These are phyloP conservation scores for Neoascia interrupta DNA, from an alignment of 2,888 invertebrate genomes.

Conservation along the genomic window DNA sequence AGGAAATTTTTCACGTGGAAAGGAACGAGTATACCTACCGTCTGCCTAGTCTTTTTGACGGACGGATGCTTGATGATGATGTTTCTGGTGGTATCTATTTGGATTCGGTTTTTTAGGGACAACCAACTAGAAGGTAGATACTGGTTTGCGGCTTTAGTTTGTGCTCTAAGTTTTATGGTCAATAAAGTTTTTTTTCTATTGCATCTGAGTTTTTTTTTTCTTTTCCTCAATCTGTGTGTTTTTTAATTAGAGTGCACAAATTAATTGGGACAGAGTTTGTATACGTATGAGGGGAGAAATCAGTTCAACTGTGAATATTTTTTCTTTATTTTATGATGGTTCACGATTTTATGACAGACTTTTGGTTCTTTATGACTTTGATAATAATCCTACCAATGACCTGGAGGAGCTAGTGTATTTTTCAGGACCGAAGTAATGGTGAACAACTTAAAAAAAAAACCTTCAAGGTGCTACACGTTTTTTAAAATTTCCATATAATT, in stretches of 20 bases:
- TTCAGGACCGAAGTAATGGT: conserved; percentile 17
- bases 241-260: conserved; percentile 38
- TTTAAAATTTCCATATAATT: too few species aligned
- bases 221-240: neutral
- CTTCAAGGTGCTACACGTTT: neutral
- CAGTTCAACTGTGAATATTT: neutral
- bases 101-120: neutral
- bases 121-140: too few species aligned
- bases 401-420: neutral
- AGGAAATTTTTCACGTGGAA: conserved; percentile 14
- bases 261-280: conserved; percentile 39
- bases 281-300: conserved; percentile 5
- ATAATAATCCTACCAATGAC: conserved; percentile 20
- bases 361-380: conserved; percentile 25
- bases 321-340: neutral
- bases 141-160: conserved; percentile 1
- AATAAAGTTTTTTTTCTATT: conserved; percentile 49
- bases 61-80: conserved; percentile 1
- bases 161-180: conserved; percentile 61
- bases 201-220: neutral
- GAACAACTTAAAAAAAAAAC: neutral
- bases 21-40: neutral
- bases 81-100: neutral
- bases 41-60: neutral
- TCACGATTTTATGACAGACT: conserved; percentile 6